A percentile compares a stretch with the other conserved stretches of the same genome.
phyloP scores from a whole-genome alignment of 1,140 invertebrate genomes.

The Drosophila athabasca region DNA sequence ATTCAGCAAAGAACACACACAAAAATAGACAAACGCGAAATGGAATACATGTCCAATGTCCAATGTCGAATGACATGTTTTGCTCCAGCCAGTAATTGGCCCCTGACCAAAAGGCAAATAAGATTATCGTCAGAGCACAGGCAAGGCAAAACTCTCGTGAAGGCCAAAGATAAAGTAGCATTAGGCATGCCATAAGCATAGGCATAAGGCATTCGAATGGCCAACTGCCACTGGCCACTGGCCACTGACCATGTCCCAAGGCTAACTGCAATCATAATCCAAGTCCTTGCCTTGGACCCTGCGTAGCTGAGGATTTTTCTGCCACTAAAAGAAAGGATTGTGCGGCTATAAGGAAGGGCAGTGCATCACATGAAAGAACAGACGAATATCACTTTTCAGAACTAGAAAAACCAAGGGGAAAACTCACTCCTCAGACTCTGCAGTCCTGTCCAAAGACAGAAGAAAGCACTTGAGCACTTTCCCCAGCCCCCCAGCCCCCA shows the following conservation, averaged over 20 bases:
- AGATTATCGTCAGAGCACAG: conserved; percentile 44
- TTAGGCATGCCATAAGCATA: neutral
- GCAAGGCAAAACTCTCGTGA: conserved; percentile 17
- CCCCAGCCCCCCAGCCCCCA: no score
- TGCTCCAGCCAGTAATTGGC: conserved; percentile 27
- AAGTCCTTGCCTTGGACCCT: neutral
- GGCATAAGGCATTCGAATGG: neutral
- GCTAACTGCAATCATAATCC: conserved; percentile 28
- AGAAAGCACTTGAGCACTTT: no score
- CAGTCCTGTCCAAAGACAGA: no score
- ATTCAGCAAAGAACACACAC: conserved; percentile 59
- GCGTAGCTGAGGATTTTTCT: neutral
- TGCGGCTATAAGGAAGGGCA: no score
- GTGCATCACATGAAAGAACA: no score
- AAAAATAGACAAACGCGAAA: conserved; percentile 65
- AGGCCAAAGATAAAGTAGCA: conserved; percentile 42
- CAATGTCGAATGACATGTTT: conserved; percentile 13
- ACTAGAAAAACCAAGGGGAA: no score
- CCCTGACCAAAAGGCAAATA: conserved; percentile 49
- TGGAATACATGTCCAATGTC: conserved; percentile 47
- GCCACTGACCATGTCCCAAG: neutral
- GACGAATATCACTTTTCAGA: no score
- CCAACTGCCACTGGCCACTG: neutral
- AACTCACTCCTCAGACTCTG: no score
- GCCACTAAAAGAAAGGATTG: no score